Evolutionary conservation across 2,113 vertebrate species (phyloP), one percentile per base, ranked within the genome.

Genomic region (Podarcis cretensis): DNA sequence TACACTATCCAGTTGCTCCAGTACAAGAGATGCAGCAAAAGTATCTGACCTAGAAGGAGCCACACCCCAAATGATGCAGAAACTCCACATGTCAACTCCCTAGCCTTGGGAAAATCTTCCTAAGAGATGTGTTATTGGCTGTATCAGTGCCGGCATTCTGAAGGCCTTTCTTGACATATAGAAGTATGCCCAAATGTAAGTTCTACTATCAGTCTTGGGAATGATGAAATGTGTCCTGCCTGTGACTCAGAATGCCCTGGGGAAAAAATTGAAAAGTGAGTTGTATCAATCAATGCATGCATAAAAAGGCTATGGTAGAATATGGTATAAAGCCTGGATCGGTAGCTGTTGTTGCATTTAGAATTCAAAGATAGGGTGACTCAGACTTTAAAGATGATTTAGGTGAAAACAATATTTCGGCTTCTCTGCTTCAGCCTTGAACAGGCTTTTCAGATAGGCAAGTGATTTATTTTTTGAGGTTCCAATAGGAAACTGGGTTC

Each of bases 381-480:
- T 63, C 54, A 27, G 21, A 27, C 30, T 54, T 0, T 78, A 90
- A 91, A 27, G 37, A 0, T 84, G 9, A 66, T 6, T 78, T 40
- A 68, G 63, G 35, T 57, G 66, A 87, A 86, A 88, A 76, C 0
- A 0, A 3, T 48, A 16, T n/a, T n/a, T 48, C 81, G 12, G 1
- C 43, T 85, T 91, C 30, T 30, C 69, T 32, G 37, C 20, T 83
- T 54, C 40, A 79, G 0, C 74, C 68, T 71, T 89, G 89, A 93
- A 85, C 81, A 69, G 90, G 10, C 8, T 9, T 88, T n/a, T 76
- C 6, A 68, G 57, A 81, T 68, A 68, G 86, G 37, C 71, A 94
- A 96, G 73, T 7, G 1, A 82, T 71, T 83, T 80, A 3, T 84
- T 90, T 93, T 76, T 91, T 81, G 14, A 84, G 76, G 27, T 81